Evolutionary conservation across 2,888 invertebrate species (phyloP).

Genomic region (Merodon equestris): DNA sequence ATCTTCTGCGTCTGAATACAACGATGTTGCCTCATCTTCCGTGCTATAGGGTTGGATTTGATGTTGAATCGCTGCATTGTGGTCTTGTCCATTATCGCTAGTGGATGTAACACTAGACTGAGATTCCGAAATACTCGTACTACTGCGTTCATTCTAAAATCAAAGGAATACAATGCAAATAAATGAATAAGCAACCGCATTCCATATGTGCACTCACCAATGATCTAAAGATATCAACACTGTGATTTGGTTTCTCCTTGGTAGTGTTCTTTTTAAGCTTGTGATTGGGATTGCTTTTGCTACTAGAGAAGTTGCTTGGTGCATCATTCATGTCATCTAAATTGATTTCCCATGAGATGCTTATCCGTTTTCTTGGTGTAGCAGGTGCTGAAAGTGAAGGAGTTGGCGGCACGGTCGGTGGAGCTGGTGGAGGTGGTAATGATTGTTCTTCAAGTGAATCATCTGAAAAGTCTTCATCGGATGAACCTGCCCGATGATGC

Average conservation of each 20-base stretch:
- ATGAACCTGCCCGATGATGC: constrained; percentile 35
- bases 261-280: constrained; percentile 42
- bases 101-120: constrained; percentile 87
- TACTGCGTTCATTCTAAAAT: constrained; percentile 42
- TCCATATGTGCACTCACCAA: constrained; percentile 55
- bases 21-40: constrained; percentile 84
- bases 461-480: constrained; percentile 87
- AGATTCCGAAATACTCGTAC: constrained; percentile 74
- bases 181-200: no score
- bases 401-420: constrained; percentile 77
- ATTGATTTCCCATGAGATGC: constrained; percentile 93
- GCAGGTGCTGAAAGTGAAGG: constrained; percentile 79
- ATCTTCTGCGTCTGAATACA: constrained; percentile 82
- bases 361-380: constrained; percentile 86
- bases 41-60: constrained; percentile 84
- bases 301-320: constrained; percentile 31
- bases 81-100: constrained; percentile 76
- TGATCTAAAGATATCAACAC: constrained; percentile 47
- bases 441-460: constrained; percentile 87
- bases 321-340: constrained; percentile 81
- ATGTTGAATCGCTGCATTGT: constrained; percentile 55
- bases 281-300: constrained; percentile 42
- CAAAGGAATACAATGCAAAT: background rate
- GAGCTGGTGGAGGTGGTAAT: constrained; percentile 83
- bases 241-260: constrained; percentile 48